Conservation (phyloP, 2,113 vertebrate species). For the Neofelis nebulosa region DNA sequence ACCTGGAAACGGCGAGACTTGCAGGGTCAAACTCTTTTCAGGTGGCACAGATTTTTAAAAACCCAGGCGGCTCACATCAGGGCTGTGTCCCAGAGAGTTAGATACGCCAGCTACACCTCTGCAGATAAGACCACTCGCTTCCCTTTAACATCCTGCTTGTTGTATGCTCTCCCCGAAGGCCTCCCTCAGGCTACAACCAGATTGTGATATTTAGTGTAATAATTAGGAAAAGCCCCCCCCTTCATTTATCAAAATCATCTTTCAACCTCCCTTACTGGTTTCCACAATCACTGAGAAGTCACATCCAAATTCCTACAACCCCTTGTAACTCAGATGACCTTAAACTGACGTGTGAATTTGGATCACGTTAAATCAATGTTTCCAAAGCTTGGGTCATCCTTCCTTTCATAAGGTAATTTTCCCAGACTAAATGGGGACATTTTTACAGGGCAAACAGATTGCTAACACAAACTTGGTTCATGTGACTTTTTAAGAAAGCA, state of each 20-base stretch:
- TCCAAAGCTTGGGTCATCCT: neutral
- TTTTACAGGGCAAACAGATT: conserved; percentile 74
- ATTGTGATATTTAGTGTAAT: neutral
- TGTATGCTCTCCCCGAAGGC: neutral
- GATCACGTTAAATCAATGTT: conserved; percentile 47
- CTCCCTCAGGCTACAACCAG: neutral
- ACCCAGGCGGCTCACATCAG: neutral
- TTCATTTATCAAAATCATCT: conserved; percentile 11
- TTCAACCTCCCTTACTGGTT: conserved; percentile 16
- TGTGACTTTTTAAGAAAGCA: conserved; percentile 81
- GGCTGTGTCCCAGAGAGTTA: neutral
- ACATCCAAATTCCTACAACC: neutral
- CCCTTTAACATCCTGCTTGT: neutral
- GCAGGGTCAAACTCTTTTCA: neutral
- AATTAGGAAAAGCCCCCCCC: neutral
- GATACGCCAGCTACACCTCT: neutral
- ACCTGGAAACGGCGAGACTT: neutral
- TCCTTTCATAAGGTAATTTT: conserved; percentile 55
- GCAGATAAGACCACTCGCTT: neutral
- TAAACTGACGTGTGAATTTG: conserved; percentile 17
- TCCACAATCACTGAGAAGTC: conserved; percentile 39
- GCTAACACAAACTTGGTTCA: conserved; percentile 69
- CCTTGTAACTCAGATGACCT: conserved; percentile 23
- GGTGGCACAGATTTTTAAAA: neutral
- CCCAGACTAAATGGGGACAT: conserved; percentile 67